phyloP scores from a whole-genome alignment of 1,140 invertebrate species.

The Bombus breviceps region DNA sequence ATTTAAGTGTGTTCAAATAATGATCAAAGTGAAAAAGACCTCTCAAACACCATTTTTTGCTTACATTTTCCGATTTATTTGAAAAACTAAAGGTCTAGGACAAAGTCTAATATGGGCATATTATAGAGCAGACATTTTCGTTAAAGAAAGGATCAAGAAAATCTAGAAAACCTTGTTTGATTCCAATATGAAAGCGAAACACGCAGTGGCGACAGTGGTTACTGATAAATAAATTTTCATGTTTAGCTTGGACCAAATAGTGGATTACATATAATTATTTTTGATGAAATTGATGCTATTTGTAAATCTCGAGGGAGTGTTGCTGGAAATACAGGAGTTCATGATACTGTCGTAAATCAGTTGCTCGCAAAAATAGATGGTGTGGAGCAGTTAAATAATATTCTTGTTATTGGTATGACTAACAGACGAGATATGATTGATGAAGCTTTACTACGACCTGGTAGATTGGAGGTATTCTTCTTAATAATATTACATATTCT shows the following conservation, averaged over 20 bases:
- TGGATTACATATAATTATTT: conserved; percentile 99
- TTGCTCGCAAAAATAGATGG: conserved; percentile 99
- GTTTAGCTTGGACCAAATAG: conserved; percentile 93
- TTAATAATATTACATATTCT: neutral
- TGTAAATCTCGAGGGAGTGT: conserved; percentile 99
- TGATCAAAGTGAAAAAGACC: too few species aligned
- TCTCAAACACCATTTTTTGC: too few species aligned
- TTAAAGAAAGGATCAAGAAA: too few species aligned
- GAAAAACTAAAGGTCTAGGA: too few species aligned
- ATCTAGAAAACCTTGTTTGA: too few species aligned
- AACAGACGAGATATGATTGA: conserved; percentile 99
- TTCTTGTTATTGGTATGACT: conserved; percentile 99
- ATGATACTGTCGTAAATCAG: conserved; percentile 99
- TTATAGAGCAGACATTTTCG: too few species aligned
- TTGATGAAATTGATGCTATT: conserved; percentile 99
- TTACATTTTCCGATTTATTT: too few species aligned
- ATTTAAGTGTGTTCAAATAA: too few species aligned
- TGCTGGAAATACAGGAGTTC: conserved; percentile 97
- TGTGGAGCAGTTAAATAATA: conserved; percentile 99
- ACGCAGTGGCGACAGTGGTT: too few species aligned
- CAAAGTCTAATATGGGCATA: too few species aligned
- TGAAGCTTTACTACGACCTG: conserved; percentile 97
- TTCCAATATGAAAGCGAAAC: too few species aligned
- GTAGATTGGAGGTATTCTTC: conserved; percentile 90
- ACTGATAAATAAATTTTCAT: neutral